Base-by-base conservation (phyloP, 2,888 invertebrate species). In the Tromatobia lineatoria region DNA sequence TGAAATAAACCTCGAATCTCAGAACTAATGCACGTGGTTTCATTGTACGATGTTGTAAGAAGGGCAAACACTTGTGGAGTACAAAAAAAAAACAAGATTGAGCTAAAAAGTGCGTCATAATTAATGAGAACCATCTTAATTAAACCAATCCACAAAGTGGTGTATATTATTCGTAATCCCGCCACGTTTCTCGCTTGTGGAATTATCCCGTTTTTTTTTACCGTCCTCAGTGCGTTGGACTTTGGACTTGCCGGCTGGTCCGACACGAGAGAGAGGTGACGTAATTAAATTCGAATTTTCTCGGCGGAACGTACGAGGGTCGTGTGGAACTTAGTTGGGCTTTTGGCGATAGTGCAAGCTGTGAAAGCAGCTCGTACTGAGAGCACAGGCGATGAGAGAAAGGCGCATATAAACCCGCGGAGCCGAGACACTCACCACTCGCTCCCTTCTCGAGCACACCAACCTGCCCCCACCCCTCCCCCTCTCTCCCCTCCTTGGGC, bases 231-330 rank as follows among this genome's bases (percentile, higher is more conserved):
- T n/a, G 11, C 3, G 25, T 25, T 59, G 61, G 61, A 61, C 61
- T 34, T 61, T 61, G 61, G 38, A 38, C 61, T 18, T 10, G 34
- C 61, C 18, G 66, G 29, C 11, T 23, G 66, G 45, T 66, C 66
- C 38, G 10, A 38, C 38, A 38, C 38, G 38, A 38, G 18, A 57
- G 45, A 18, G 45, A 42, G 64, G 34, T 47, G 47, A 57, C 42
- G 69, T 78, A 82, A 82, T 77, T 80, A 47, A 69, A 83, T 77
- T 73, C 54, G 64, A 80, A 77, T 83, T 80, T 80, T 80, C 67
- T 38, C 25, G 52, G 66, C 47, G 70, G 75, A 47, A 64, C 34
- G 29, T 42, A 29, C 64, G 74, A 45, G 54, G 54, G 61, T 29
- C 3, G 57, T 54, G 47, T 70, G 23, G 34, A 73, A 76, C 76